Base-by-base conservation (phyloP, 1,140 invertebrate genomes). In the Brachionus rotundiformis region DNA sequence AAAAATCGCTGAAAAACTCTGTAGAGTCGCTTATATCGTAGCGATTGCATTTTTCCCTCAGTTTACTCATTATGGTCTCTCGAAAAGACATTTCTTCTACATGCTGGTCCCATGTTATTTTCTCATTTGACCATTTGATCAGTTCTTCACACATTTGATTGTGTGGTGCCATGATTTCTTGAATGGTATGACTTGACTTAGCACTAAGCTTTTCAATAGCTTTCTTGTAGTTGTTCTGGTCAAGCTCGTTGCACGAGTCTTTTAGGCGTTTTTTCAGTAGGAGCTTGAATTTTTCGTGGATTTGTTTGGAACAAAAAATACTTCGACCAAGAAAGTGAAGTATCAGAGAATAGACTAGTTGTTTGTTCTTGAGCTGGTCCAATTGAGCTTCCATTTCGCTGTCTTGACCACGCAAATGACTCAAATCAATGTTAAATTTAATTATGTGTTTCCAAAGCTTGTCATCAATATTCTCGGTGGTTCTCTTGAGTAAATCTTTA, bases 61-160 rank as follows among this genome's bases (percentile, higher is more conserved):
- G n/a, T 59, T 79, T 79, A 13, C 10, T 19, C 76, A 79, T 79
- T 16, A 79, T 63, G n/a, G 76, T 79, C 19, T 79, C 76, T 11
- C 76, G 44, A 33, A 79, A 79, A 29, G 76, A 79, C 29, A 79
- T 47, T n/a, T 79, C 76, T 36, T 54, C 47, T 8, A 79, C 47
- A 41, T 79, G 59, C 36, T 79, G 76, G 13, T 79, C 76, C 76
- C 76, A 79, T 39, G 76, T 79, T 54, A 79, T 79, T 79, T 79
- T 79, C 25, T 79, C 76, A 41, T 79, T 63, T 3, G 44, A 59
- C 76, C 76, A 79, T 59, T 79, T 79, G 33, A 59, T 19, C n/a
- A 59, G 59, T 6, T 79, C 76, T 2, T 33, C 54, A 10, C 19
- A 54, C 44, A 79, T 29, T 41, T 79, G 76, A 41, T 79, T 79